Conservation (phyloP, 2,113 vertebrate species). For the Microtus ochrogaster region DNA sequence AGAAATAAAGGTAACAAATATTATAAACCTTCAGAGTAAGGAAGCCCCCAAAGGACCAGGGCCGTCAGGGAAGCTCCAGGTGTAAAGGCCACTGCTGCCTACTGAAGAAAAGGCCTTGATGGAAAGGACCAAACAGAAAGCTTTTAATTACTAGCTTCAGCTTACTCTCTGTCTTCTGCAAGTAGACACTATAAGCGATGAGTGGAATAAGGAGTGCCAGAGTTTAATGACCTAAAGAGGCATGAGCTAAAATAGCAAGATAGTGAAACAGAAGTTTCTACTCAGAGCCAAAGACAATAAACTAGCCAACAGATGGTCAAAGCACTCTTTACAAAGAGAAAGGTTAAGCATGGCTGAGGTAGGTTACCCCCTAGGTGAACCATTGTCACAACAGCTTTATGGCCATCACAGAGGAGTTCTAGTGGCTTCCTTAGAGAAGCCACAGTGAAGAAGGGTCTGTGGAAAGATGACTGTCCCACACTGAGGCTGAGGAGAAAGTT, state of each 20-base stretch:
- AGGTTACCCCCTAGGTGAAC: neutral
- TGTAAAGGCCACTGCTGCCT: neutral
- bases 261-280: slow-evolving; percentile 22
- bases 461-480: neutral
- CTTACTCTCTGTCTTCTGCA: neutral
- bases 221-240: neutral
- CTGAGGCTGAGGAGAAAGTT: neutral
- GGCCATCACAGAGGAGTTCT: neutral
- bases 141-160: neutral
- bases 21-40: slow-evolving; percentile 11
- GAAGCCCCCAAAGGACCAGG: neutral
- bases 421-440: neutral
- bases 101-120: neutral
- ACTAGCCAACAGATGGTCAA: neutral
- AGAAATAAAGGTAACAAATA: neutral
- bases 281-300: neutral
- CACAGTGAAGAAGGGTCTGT: neutral
- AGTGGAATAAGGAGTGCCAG: neutral
- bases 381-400: neutral
- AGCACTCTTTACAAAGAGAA: neutral
- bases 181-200: neutral
- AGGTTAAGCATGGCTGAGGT: neutral
- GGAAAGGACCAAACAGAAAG: neutral
- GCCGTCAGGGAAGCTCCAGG: neutral
- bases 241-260: neutral